These are phyloP conservation scores for Sarotherodon lohbergeri DNA, from an alignment of 2,113 vertebrate genomes.

Conservation along the genomic window DNA sequence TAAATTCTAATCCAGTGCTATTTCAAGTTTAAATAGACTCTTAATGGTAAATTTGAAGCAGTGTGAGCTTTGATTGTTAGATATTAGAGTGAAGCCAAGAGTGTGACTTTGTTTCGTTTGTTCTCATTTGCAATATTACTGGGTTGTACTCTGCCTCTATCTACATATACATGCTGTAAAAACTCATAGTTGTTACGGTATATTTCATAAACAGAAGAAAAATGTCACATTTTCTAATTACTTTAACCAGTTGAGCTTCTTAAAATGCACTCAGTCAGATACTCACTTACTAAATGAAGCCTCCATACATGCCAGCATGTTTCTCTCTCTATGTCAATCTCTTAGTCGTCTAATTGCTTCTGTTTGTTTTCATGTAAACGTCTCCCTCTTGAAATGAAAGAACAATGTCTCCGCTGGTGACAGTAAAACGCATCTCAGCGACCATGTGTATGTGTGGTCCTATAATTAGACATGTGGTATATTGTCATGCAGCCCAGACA, in stretches of 20 bases:
- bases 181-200: neutral
- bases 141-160: neutral
- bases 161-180: neutral
- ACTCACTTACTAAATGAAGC: neutral
- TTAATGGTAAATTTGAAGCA: neutral
- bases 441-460: neutral
- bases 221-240: neutral
- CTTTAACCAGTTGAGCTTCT: neutral
- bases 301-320: neutral
- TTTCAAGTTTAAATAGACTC: neutral
- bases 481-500: constrained; percentile 27
- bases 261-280: neutral
- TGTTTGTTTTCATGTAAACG: constrained; percentile 48
- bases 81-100: neutral
- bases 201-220: neutral
- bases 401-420: constrained; percentile 27
- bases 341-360: constrained; percentile 48
- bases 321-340: neutral
- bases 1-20: neutral
- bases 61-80: neutral
- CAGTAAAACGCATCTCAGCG: constrained; percentile 17
- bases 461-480: constrained; percentile 38
- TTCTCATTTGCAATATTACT: neutral
- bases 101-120: neutral
- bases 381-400: constrained; percentile 6